These are phyloP conservation scores for Dromiciops gliroides DNA, from an alignment of 2,113 vertebrate species.

Conservation along the genomic window DNA sequence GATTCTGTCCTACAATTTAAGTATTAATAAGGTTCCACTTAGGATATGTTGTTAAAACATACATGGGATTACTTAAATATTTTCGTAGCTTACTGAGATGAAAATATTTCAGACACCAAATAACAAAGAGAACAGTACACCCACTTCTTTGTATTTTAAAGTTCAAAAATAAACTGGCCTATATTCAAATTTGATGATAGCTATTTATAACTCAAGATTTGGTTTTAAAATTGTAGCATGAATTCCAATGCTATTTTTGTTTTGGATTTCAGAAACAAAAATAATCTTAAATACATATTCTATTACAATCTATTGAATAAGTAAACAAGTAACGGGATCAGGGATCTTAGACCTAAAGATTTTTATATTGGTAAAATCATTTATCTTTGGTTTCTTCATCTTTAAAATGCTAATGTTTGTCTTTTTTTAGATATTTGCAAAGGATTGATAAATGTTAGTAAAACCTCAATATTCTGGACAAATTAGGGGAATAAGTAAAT, in stretches of 20 bases:
- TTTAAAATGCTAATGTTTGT: not conserved
- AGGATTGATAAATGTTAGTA: not conserved
- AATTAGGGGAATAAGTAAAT: not conserved
- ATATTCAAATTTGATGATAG: not conserved
- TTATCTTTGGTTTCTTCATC: not conserved
- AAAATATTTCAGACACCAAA: not conserved
- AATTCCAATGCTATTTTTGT: not conserved
- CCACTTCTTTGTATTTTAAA: not conserved
- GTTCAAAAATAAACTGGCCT: not conserved
- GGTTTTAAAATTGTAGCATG: not conserved
- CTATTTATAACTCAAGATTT: slow-evolving; percentile 6
- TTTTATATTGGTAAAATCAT: slow-evolving; percentile 26
- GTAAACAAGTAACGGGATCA: not conserved
- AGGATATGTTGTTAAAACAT: not conserved
- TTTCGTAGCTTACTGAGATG: not conserved
- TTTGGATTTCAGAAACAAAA: slow-evolving; percentile 29
- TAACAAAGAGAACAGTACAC: not conserved
- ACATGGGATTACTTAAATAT: not conserved
- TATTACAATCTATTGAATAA: slow-evolving; percentile 14
- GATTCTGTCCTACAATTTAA: not conserved
- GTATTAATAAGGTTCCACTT: not conserved
- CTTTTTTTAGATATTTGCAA: not conserved
- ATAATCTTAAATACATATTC: slow-evolving; percentile 1
- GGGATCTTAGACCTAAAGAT: slow-evolving; percentile 4
- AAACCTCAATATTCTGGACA: not conserved